These are phyloP conservation scores for Macropodus opercularis DNA, from an alignment of 2,797 vertebrate species.

Conservation along the genomic window DNA sequence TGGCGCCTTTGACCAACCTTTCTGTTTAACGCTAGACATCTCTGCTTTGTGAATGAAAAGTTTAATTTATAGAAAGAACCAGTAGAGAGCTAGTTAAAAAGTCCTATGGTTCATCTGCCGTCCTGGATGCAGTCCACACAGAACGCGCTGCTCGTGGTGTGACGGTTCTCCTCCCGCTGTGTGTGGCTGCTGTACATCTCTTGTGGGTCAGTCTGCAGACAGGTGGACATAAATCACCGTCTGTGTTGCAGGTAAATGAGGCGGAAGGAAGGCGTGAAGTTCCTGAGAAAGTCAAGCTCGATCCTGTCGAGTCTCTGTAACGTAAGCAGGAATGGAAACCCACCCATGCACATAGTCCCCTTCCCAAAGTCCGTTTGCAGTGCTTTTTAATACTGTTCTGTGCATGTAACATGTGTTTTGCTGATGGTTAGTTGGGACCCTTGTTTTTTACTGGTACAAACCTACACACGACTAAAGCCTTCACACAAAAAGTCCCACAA, in stretches of 20 bases:
- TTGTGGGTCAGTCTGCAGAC: slow-evolving; percentile 36
- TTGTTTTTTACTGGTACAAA: background rate
- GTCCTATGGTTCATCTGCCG: slow-evolving; percentile 30
- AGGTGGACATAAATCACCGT: slow-evolving; percentile 61
- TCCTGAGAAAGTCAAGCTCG: slow-evolving; percentile 69
- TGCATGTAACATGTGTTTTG: background rate
- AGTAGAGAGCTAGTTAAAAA: slow-evolving; percentile 8
- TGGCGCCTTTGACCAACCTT: slow-evolving; percentile 17
- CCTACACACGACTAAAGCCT: slow-evolving; percentile 8
- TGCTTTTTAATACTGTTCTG: slow-evolving; percentile 1
- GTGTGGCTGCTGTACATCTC: slow-evolving; percentile 12
- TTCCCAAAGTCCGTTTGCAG: background rate
- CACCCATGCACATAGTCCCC: slow-evolving; percentile 3
- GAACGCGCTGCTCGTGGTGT: slow-evolving; percentile 27
- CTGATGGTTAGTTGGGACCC: too few relatives aligned
- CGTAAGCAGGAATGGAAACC: slow-evolving; percentile 33
- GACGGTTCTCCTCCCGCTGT: slow-evolving; percentile 21
- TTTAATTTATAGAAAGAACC: background rate
- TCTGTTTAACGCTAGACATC: background rate
- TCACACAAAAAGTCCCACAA: background rate
- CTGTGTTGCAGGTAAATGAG: slow-evolving; percentile 79
- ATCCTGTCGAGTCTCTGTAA: slow-evolving; percentile 42
- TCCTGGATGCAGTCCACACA: slow-evolving; percentile 21
- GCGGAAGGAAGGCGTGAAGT: slow-evolving; percentile 56
- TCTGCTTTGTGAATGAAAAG: background rate